Evolutionary conservation across 2,888 invertebrate species (phyloP).

Genomic region (Cinara cedri): DNA sequence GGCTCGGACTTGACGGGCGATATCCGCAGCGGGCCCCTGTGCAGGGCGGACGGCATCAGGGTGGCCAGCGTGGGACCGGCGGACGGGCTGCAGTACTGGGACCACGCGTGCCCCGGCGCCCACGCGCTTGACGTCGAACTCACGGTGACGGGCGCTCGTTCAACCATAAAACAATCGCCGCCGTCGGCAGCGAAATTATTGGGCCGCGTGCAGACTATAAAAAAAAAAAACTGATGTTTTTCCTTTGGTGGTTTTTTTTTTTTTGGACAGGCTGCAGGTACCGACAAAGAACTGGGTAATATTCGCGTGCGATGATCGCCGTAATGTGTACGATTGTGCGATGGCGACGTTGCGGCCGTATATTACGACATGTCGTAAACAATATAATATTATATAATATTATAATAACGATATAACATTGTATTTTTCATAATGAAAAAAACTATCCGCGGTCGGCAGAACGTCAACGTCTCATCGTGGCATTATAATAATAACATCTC

Average conservation of each 20-base stretch:
- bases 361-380: background rate
- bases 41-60: conserved; percentile 60
- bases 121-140: conserved; percentile 57
- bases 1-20: conserved; percentile 66
- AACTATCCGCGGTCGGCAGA: background rate
- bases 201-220: conserved; percentile 42
- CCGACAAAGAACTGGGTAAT: too few relatives aligned
- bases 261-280: too few relatives aligned
- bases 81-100: conserved; percentile 58
- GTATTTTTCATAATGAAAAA: background rate
- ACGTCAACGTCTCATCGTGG: too few relatives aligned
- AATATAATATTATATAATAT: background rate
- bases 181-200: conserved; percentile 30
- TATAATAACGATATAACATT: background rate
- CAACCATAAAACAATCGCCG: conserved; percentile 50
- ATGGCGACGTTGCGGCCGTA: background rate
- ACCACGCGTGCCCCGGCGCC: conserved; percentile 59
- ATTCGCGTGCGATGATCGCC: too few relatives aligned
- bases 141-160: conserved; percentile 54
- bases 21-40: conserved; percentile 64
- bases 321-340: background rate
- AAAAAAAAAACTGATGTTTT: background rate
- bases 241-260: conserved; percentile 2
- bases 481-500: too few relatives aligned
- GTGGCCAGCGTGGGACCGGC: conserved; percentile 59